Evolutionary conservation across 2,888 invertebrate genomes (phyloP).

Genomic region (Caenorhabditis sp.): DNA sequence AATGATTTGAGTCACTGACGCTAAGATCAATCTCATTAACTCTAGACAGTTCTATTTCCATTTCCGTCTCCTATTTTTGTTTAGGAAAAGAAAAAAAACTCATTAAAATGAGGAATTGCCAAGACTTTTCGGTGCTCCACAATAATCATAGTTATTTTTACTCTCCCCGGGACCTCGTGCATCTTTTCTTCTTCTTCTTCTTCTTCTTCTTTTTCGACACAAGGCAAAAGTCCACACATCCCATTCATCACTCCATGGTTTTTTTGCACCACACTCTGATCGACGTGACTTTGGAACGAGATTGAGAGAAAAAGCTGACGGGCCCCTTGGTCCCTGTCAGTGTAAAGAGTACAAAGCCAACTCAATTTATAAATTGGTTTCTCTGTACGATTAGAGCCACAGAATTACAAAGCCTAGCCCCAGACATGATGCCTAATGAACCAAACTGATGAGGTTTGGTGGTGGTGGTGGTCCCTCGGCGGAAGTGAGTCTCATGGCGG

Average conservation of each 20-base stretch:
- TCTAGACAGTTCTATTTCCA: too few species aligned
- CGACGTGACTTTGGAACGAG: slow-evolving; percentile 28
- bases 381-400: background rate
- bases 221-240: background rate
- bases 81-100: background rate
- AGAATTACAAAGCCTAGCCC: background rate
- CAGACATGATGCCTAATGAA: slow-evolving; percentile 35
- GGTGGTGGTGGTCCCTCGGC: too few species aligned
- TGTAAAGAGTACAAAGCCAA: slow-evolving; percentile 19
- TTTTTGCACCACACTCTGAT: slow-evolving; percentile 23
- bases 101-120: background rate
- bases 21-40: too few species aligned
- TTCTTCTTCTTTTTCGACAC: too few species aligned
- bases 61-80: too few species aligned
- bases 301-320: slow-evolving; percentile 14
- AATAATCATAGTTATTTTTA: too few species aligned
- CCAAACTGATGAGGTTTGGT: slow-evolving; percentile 5
- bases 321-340: slow-evolving; percentile 7
- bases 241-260: slow-evolving; percentile 33
- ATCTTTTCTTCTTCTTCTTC: too few species aligned
- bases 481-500: too few species aligned
- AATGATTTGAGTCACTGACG: too few species aligned
- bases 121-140: background rate
- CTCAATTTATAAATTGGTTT: slow-evolving; percentile 39
- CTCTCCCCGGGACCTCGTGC: too few species aligned